phyloP scores from a whole-genome alignment of 1,140 invertebrate genomes.

The Glomeris maerens region DNA sequence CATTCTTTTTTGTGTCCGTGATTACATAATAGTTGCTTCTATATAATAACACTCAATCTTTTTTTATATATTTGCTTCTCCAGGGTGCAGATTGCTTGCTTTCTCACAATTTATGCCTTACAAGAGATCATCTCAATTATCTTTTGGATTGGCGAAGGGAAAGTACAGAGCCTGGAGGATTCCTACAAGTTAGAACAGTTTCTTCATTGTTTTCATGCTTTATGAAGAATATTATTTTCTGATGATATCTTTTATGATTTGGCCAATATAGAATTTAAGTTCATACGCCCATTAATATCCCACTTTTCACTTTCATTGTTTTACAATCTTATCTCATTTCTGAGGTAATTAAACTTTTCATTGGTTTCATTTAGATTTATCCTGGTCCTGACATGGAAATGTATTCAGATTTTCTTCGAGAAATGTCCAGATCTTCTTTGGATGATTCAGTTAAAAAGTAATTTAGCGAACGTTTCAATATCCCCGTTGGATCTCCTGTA shows the following conservation, averaged over 20 bases:
- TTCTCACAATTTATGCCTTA: slow-evolving; percentile 25
- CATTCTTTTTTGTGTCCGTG: too few relatives aligned
- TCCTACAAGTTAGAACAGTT: slow-evolving; percentile 19
- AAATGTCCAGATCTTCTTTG: slow-evolving; percentile 1
- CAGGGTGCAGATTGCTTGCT: slow-evolving; percentile 24
- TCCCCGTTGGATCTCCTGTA: too few relatives aligned
- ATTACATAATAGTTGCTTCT: too few relatives aligned
- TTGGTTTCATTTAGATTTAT: slow-evolving; percentile 13
- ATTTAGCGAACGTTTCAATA: background rate
- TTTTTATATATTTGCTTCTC: slow-evolving; percentile 13
- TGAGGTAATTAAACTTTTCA: background rate
- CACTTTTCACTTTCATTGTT: background rate
- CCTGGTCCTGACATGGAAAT: slow-evolving; percentile 2
- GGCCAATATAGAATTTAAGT: too few relatives aligned
- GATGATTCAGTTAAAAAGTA: background rate
- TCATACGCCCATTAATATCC: background rate
- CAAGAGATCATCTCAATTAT: slow-evolving; percentile 23
- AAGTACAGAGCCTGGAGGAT: slow-evolving; percentile 18
- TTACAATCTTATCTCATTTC: background rate
- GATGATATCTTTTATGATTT: background rate
- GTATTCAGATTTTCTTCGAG: background rate
- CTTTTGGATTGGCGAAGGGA: slow-evolving; percentile 27
- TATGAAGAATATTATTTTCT: background rate
- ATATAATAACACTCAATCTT: too few relatives aligned
- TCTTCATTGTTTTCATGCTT: background rate